Conservation (phyloP, 2,113 vertebrate species). For the Heliornis fulica region DNA sequence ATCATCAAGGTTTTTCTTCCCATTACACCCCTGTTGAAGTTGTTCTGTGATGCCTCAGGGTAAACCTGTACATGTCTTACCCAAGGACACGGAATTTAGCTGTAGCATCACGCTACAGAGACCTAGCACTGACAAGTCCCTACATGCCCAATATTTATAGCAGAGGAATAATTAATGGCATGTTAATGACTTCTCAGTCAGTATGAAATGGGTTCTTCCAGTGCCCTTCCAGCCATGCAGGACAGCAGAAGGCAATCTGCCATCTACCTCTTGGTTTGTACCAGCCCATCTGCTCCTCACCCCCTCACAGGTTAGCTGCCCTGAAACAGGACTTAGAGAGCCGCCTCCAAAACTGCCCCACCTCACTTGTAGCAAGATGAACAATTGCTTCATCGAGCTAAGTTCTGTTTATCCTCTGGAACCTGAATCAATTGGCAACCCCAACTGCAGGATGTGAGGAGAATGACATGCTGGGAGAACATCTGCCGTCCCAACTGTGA, state of each 20-base stretch:
- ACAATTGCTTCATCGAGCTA: conserved; percentile 2
- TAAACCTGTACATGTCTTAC: background rate
- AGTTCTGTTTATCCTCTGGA: conserved; percentile 25
- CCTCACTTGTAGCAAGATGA: background rate
- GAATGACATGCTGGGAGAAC: conserved; percentile 51
- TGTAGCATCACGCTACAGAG: background rate
- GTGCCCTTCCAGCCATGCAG: background rate
- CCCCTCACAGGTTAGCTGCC: background rate
- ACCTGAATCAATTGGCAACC: background rate
- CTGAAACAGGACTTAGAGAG: background rate
- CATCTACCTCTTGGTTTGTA: background rate
- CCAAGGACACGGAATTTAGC: background rate
- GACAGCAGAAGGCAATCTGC: background rate
- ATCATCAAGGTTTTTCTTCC: background rate
- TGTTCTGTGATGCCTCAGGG: background rate
- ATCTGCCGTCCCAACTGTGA: conserved; percentile 45
- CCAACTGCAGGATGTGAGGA: background rate
- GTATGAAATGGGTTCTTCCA: background rate
- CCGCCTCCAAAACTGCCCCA: background rate
- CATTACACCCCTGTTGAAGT: background rate
- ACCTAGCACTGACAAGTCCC: background rate
- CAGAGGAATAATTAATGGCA: background rate
- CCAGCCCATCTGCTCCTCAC: background rate
- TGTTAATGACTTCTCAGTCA: background rate
- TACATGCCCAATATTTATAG: background rate